A percentile compares a stretch with the other conserved stretches of the same genome.
These are phyloP conservation scores for Eriocheir sinensis DNA, from an alignment of 1,140 invertebrate species.

Conservation along the genomic window DNA sequence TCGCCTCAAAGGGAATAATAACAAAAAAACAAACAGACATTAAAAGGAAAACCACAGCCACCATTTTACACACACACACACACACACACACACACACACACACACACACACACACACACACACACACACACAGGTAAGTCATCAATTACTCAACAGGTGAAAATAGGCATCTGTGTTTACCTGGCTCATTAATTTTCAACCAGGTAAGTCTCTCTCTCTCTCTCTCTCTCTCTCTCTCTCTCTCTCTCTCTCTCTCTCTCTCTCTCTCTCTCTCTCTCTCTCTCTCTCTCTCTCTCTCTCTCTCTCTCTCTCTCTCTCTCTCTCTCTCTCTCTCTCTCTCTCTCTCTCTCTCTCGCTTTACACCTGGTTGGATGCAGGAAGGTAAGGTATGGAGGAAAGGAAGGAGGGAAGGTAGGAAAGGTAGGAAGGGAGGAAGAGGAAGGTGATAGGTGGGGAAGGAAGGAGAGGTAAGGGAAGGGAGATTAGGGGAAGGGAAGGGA, in stretches of 20 bases:
- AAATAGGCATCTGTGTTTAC: background rate
- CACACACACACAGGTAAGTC: background rate
- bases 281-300: background rate
- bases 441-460: background rate
- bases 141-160: background rate
- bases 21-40: no score
- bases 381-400: background rate
- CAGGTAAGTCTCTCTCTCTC: background rate
- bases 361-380: no score
- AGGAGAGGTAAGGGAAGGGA: background rate
- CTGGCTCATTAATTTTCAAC: background rate
- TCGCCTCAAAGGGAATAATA: no score
- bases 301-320: background rate
- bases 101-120: conserved; percentile 12
- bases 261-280: background rate
- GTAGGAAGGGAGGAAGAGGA: background rate
- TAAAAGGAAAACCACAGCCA: no score
- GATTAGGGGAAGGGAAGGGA: background rate
- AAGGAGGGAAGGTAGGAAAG: no score
- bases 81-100: conserved; percentile 14
- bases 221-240: background rate
- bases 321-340: background rate
- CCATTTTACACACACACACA: background rate
- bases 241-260: background rate
- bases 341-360: background rate